phyloP scores from a whole-genome alignment of 2,888 invertebrate genomes.

The Polietes domitor region DNA sequence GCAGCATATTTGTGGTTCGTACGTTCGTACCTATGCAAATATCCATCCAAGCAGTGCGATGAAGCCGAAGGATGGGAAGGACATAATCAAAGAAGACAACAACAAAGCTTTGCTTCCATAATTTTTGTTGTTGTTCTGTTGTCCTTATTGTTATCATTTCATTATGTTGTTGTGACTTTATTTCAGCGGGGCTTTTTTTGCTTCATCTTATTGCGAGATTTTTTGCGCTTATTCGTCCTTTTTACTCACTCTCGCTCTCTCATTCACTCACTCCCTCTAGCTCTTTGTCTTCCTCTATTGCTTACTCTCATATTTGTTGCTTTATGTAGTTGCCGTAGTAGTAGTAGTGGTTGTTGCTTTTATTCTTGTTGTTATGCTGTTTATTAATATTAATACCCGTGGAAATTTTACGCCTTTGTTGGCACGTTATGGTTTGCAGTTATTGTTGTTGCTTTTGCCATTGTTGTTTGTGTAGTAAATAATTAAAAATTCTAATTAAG shows the following conservation, averaged over 20 bases:
- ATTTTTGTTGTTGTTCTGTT: constrained; percentile 37
- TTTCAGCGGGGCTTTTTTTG: constrained; percentile 46
- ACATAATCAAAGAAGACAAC: constrained; percentile 21
- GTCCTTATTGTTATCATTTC: constrained; percentile 55
- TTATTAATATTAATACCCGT: constrained; percentile 67
- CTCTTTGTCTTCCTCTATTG: background rate
- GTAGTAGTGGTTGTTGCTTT: constrained; percentile 33
- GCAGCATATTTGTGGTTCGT: background rate
- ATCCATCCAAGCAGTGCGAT: background rate
- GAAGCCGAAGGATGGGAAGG: background rate
- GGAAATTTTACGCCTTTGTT: constrained; percentile 69
- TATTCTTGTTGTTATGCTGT: constrained; percentile 44
- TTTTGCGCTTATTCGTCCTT: constrained; percentile 28
- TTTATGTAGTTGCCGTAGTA: constrained; percentile 26
- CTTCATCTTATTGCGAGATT: constrained; percentile 21
- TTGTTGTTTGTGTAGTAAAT: constrained; percentile 66
- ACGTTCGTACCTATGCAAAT: background rate
- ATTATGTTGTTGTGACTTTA: constrained; percentile 53
- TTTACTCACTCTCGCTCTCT: background rate
- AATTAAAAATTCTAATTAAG: constrained; percentile 71
- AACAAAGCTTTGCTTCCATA: constrained; percentile 43
- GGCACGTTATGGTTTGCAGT: constrained; percentile 37
- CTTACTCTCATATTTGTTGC: constrained; percentile 26
- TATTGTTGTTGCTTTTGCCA: background rate
- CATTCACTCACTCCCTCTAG: background rate